Base-by-base conservation (phyloP, 2,888 invertebrate species). In the Spatulosminthurus flaviceps region DNA sequence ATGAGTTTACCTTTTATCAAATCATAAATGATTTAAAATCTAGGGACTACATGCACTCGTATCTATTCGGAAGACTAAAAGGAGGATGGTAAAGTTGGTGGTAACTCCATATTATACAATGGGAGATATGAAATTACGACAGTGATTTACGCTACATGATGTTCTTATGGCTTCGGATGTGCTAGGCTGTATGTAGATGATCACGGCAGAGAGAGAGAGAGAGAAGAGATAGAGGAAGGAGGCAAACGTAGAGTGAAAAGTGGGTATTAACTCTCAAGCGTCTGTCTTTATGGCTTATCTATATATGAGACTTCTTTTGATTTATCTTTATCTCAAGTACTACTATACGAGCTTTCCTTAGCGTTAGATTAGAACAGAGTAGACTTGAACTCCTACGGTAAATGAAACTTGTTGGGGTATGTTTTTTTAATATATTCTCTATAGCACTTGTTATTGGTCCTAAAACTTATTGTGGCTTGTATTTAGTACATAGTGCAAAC, bases 231-330 rank as follows among this genome's bases (percentile, higher is more conserved):
- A 41, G 51, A n/a, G n/a, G 51, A 51, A 51, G 9, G 51, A 51
- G 16, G 51, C 16, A 51, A 51, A 51, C 5, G 51, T 77, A 71
- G 64, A 41, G 74, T 74, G 74, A 74, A 74, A 74, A 74, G 74
- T 74, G 61, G 74, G 70, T 72, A 70, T 51, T 60, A 78, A 60
- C 78, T 28, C 42, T 61, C 42, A 24, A 43, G 73, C 21, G n/a
- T 22, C 28, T 51, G 43, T 69, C 34, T 51, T 67, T 61, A 77
- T 51, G 70, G 77, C 70, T 51, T 77, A 70, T 77, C 70, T 70
- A 60, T 70, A 60, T 77, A 60, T 60, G 77, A 66, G 42, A 77
- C 70, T 77, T 77, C 41, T 60, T 42, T 51, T 43, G 77, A 69
- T 77, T 60, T 67, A 69, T 70, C 75, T 64, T 42, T 16, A 66